Evolutionary conservation across 2,888 invertebrate species (phyloP), one percentile per base, ranked within the genome.

Genomic region (Conomelus anceps): DNA sequence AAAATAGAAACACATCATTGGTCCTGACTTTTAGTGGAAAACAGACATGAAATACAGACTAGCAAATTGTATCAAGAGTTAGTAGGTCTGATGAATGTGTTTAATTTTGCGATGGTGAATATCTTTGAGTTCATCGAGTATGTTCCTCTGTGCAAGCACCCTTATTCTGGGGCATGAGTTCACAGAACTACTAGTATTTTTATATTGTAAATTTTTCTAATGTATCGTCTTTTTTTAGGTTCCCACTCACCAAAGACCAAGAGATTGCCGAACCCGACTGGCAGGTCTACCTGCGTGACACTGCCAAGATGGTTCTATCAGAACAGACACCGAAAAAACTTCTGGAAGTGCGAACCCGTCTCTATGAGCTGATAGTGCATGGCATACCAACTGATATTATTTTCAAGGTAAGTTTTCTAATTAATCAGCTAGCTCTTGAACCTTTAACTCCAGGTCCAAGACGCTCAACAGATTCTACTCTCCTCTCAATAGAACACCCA

Each of bases 281-380:
- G 99, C 97, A 98, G 93, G 93, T 96, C 11, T 99, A 96, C 93
- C 95, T 99, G 24, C 95, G 95, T 91, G 97, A 97, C 91, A 99
- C 98, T 3, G 99, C 98, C 0, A 95, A 95, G 89, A 95, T 97
- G 94, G 97, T 99, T 92, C 94, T 98, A 0, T 95, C 96, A 6
- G 97, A 98, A 92, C 99, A 99, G 93, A 96, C 96, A 90, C 97
- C 98, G 0, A 96, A 96, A 89, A 97, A 97, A 92, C 94, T 99
- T 88, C 94, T 96, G 90, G 97, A 97, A 93, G 96, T 99, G 0
- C 95, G 99, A 88, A 96, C 96, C 90, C 95, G 98, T 91, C 93
- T 99, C 7, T 99, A 99, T 94, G 99, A 99, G 92, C 94, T 99
- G 63, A 94, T 99, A 22, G 96, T 97, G 22, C 99, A 99, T 93